A percentile compares a stretch with the other conserved stretches of the same genome.
phyloP scores from a whole-genome alignment of 37 sponge, comb jelly and placozoan genomes.

The Dysidea cf. avara region DNA sequence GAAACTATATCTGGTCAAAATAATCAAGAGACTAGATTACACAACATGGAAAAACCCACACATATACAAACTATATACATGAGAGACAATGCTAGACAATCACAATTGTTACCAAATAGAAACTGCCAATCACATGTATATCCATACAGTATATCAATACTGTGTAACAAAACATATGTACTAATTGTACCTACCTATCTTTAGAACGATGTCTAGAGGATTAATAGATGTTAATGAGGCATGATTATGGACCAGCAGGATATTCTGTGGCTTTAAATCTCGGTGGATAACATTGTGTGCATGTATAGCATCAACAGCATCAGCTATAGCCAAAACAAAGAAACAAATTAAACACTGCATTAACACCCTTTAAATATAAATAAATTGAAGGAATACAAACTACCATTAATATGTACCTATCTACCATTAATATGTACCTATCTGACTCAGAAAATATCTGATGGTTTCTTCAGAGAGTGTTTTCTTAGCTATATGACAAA shows the following conservation, averaged over 20 bases:
- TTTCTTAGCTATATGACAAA: slow-evolving; percentile 40
- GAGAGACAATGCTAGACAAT: background rate
- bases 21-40: background rate
- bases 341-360: background rate
- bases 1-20: background rate
- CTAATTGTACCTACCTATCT: slow-evolving; percentile 7
- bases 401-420: slow-evolving; percentile 47
- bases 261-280: slow-evolving; percentile 93
- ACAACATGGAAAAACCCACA: too few relatives aligned
- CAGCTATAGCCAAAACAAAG: slow-evolving; percentile 38
- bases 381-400: background rate
- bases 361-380: background rate
- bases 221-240: background rate
- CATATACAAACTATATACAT: too few relatives aligned
- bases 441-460: slow-evolving; percentile 47
- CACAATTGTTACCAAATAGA: background rate
- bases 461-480: slow-evolving; percentile 81
- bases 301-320: slow-evolving; percentile 61
- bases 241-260: slow-evolving; percentile 73
- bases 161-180: too few relatives aligned
- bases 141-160: too few relatives aligned
- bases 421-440: slow-evolving; percentile 55
- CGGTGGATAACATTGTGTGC: slow-evolving; percentile 80
- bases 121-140: background rate
- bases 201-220: slow-evolving; percentile 21